Conservation (phyloP, 2,113 vertebrate species). For the Mixornis gularis region DNA sequence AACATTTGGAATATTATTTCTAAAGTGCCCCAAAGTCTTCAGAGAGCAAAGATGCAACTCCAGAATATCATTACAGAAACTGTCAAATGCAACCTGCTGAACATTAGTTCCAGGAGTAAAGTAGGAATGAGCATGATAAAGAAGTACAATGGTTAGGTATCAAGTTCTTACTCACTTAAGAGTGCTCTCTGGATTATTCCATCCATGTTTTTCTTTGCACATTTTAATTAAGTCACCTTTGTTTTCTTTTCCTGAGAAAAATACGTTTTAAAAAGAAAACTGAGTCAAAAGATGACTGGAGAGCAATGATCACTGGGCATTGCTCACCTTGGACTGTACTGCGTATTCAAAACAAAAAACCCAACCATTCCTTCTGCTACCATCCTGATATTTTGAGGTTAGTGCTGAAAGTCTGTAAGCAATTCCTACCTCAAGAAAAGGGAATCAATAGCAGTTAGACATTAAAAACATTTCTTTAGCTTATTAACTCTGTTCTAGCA, state of each 20-base stretch:
- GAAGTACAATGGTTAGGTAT: background rate
- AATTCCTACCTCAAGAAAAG: background rate
- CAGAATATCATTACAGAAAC: background rate
- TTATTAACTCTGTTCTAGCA: background rate
- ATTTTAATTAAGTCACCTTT: background rate
- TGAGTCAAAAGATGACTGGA: background rate
- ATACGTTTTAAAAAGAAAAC: background rate
- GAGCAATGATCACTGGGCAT: background rate
- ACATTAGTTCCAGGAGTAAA: background rate
- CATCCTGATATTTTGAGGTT: background rate
- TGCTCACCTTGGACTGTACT: background rate
- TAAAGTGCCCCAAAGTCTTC: background rate
- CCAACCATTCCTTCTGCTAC: background rate
- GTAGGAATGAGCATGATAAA: background rate
- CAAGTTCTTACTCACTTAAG: background rate
- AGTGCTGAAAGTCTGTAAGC: background rate
- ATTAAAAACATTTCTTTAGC: background rate
- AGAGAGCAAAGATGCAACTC: background rate
- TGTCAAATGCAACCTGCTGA: background rate
- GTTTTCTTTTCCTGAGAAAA: background rate
- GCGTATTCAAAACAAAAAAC: rapidly evolving
- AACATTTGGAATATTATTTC: background rate
- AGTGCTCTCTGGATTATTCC: background rate
- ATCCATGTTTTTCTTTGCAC: background rate
- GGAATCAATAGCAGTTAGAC: background rate